Conservation (phyloP, 1,140 invertebrate species). For the Penaeus chinensis region DNA sequence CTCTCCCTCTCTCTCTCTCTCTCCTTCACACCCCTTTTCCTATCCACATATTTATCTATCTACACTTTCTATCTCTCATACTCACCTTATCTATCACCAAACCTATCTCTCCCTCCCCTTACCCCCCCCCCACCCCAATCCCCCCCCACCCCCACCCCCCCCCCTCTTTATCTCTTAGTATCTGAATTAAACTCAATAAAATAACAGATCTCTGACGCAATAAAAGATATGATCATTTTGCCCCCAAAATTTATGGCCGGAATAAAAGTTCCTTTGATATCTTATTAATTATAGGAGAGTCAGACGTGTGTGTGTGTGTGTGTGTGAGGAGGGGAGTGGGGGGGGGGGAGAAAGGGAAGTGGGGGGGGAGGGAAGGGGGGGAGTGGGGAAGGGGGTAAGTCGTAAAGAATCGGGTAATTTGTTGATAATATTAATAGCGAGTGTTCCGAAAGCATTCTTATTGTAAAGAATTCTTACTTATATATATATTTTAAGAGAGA, state of each 20-base stretch:
- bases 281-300: not conserved
- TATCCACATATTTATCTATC: too few species aligned
- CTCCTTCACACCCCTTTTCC: too few species aligned
- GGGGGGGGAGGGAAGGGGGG: not conserved
- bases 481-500: not conserved
- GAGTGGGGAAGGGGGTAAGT: not conserved
- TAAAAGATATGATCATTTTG: too few species aligned
- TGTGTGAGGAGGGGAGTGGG: not conserved
- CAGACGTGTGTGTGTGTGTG: not conserved
- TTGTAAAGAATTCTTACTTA: too few species aligned
- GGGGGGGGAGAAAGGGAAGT: not conserved
- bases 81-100: not conserved
- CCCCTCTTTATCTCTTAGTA: not conserved
- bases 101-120: constrained; percentile 2
- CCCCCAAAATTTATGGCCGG: not conserved
- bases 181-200: not conserved
- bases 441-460: too few species aligned
- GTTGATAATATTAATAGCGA: not conserved
- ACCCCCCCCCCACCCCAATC: too few species aligned
- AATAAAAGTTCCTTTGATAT: not conserved
- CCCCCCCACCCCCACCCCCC: not conserved
- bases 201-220: too few species aligned
- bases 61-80: too few species aligned
- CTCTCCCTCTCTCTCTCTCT: too few species aligned
- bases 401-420: not conserved